phyloP scores from a whole-genome alignment of 2,113 vertebrate species.

The Carassius auratus region DNA sequence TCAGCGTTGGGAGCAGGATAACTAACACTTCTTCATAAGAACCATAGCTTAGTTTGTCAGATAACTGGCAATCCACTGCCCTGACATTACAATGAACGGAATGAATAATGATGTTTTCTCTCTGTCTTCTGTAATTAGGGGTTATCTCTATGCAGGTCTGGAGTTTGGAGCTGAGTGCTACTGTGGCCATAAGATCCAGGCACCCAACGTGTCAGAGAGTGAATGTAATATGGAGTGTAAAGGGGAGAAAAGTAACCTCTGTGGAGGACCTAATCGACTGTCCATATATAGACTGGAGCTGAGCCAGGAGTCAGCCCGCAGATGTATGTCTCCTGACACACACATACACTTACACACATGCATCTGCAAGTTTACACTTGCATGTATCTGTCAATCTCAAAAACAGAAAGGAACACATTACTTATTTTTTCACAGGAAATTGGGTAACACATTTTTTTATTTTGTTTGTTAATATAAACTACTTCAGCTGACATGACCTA shows the following conservation, averaged over 20 bases:
- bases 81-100: background rate
- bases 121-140: conserved; percentile 72
- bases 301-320: conserved; percentile 90
- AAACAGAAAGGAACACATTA: background rate
- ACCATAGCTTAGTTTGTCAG: background rate
- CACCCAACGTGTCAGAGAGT: conserved; percentile 80
- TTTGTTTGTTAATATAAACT: background rate
- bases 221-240: conserved; percentile 97
- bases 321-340: conserved; percentile 78
- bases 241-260: conserved; percentile 85
- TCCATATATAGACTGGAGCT: conserved; percentile 94
- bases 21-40: background rate
- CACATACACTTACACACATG: background rate
- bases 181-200: conserved; percentile 95
- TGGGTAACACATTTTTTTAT: background rate
- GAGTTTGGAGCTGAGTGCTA: conserved; percentile 98
- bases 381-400: background rate
- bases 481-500: background rate
- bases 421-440: background rate
- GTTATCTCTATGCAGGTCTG: conserved; percentile 92
- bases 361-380: background rate
- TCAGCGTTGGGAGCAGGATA: background rate
- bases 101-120: background rate
- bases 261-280: conserved; percentile 90
- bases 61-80: too few species aligned